phyloP scores from a whole-genome alignment of 2,113 vertebrate species.

The Malurus alboscapulatus region DNA sequence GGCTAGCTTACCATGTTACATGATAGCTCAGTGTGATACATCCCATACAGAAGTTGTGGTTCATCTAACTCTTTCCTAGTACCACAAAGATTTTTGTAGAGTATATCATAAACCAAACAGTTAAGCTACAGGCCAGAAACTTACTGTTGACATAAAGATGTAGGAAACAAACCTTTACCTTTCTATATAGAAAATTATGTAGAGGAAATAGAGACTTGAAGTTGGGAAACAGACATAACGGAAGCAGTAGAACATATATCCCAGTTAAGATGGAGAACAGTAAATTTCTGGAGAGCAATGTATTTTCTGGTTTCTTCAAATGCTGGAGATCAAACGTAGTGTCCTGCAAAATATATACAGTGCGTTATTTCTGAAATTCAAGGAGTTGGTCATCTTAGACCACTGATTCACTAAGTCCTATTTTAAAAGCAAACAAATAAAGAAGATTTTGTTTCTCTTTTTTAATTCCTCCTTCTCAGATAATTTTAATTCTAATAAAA shows the following conservation, averaged over 20 bases:
- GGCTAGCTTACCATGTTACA: neutral
- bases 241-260: neutral
- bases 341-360: neutral
- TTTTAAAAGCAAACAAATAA: neutral
- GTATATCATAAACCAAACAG: neutral
- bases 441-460: neutral
- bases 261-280: neutral
- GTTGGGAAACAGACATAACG: neutral
- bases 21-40: neutral
- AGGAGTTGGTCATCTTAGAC: neutral
- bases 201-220: neutral
- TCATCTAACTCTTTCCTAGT: neutral
- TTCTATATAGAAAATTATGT: neutral
- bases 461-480: neutral
- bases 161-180: neutral
- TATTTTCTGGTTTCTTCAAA: neutral
- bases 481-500: slow-evolving; percentile 58
- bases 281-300: neutral
- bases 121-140: neutral
- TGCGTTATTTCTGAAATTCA: neutral
- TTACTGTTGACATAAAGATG: neutral
- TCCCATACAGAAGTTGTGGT: neutral
- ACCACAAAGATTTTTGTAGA: neutral
- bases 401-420: neutral
- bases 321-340: neutral